Conservation (phyloP, 2,888 invertebrate species). For the Dromius quadrimaculatus region DNA sequence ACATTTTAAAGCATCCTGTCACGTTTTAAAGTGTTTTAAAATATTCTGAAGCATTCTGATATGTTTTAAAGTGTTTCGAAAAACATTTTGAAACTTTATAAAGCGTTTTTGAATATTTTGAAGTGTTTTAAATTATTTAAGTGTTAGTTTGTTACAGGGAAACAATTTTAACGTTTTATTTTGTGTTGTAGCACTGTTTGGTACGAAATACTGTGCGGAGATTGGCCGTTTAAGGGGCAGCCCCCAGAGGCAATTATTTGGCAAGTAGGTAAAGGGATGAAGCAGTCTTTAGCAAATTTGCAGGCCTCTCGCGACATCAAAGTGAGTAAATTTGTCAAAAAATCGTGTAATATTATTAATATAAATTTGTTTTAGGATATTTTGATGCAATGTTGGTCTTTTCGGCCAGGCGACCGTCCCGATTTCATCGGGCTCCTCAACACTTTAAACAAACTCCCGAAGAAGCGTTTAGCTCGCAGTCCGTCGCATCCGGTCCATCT, state of each 20-base stretch:
- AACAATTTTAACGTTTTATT: no score
- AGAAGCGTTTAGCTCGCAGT: conserved; percentile 94
- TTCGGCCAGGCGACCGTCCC: conserved; percentile 85
- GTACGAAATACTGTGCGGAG: conserved; percentile 97
- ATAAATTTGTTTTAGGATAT: conserved; percentile 79
- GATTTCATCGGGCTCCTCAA: conserved; percentile 90
- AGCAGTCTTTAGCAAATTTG: conserved; percentile 93
- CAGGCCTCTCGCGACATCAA: conserved; percentile 97
- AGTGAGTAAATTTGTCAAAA: conserved; percentile 70
- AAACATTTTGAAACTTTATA: no score
- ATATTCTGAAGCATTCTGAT: no score
- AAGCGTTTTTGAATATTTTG: no score
- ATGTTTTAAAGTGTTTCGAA: no score
- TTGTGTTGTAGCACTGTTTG: conserved; percentile 91
- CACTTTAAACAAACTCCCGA: conserved; percentile 91
- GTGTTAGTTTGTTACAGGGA: no score
- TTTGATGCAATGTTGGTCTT: conserved; percentile 97
- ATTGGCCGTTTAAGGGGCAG: conserved; percentile 95
- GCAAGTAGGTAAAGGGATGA: conserved; percentile 97
- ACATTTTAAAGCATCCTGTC: no score
- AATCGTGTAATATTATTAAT: background rate
- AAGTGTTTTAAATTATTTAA: no score
- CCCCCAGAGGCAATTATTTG: conserved; percentile 97
- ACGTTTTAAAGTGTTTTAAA: no score
- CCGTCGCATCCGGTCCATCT: conserved; percentile 98